Percentiles rank a stretch among this genome's conserved stretches.
Conservation (phyloP, 2,888 invertebrate species). For the Heliconius ismenius region DNA sequence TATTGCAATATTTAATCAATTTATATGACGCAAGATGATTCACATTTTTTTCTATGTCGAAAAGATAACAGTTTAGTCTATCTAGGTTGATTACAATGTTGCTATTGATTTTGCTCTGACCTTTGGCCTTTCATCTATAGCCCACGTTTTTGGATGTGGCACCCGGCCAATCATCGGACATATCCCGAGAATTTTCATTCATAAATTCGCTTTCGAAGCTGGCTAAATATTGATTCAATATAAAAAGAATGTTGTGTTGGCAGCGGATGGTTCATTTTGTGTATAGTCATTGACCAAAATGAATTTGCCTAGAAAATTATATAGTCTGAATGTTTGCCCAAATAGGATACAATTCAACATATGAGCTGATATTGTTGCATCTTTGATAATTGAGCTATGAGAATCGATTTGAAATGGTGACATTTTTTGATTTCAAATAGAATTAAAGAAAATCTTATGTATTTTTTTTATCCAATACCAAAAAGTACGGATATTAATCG, state of each 20-base stretch:
- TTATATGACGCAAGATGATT: no score
- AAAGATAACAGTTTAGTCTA: slow-evolving; percentile 6
- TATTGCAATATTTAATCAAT: no score
- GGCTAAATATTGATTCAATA: slow-evolving; percentile 35
- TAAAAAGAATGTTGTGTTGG: slow-evolving; percentile 21
- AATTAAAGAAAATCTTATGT: neutral
- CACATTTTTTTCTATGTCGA: neutral
- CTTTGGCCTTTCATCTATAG: slow-evolving; percentile 61
- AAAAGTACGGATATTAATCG: no score
- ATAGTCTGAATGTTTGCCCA: neutral
- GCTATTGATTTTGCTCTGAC: slow-evolving; percentile 50
- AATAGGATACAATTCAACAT: neutral
- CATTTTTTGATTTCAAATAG: neutral
- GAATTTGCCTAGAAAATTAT: slow-evolving; percentile 6
- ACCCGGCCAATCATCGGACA: slow-evolving; percentile 55
- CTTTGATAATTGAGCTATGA: neutral
- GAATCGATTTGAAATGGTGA: neutral
- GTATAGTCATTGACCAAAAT: slow-evolving; percentile 20
- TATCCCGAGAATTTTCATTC: slow-evolving; percentile 55
- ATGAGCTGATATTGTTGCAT: neutral
- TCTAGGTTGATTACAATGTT: slow-evolving; percentile 34
- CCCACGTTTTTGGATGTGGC: slow-evolving; percentile 60
- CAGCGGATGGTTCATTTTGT: slow-evolving; percentile 15
- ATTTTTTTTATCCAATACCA: no score
- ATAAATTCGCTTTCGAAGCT: slow-evolving; percentile 54